A percentile compares a stretch with the other conserved stretches of the same genome.
Conservation (phyloP, 2,797 vertebrate genomes). For the Agapornis canus region DNA sequence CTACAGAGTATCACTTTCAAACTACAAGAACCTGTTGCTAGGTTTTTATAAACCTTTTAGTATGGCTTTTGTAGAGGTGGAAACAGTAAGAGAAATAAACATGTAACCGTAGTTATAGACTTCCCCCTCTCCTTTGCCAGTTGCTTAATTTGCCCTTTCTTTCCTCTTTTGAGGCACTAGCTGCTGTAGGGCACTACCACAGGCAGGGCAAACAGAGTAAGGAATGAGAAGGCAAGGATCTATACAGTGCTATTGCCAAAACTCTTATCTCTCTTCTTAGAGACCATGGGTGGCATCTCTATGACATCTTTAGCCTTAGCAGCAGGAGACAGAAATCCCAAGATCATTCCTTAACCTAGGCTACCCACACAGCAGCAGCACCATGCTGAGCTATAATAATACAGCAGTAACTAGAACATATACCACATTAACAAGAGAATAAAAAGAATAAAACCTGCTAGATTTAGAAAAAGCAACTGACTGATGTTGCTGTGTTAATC, state of each 20-base stretch:
- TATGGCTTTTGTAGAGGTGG: not conserved
- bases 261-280: slow-evolving; percentile 44
- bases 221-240: not conserved
- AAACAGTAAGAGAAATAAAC: not conserved
- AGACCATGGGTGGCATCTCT: slow-evolving; percentile 60
- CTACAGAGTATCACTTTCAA: not conserved
- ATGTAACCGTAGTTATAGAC: not conserved
- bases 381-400: slow-evolving; percentile 69
- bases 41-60: not conserved
- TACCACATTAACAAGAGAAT: slow-evolving; percentile 69
- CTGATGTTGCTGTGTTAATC: slow-evolving; percentile 42
- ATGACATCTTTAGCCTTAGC: slow-evolving; percentile 66
- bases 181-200: not conserved
- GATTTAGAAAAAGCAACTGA: slow-evolving; percentile 45
- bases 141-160: not conserved
- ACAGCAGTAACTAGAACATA: slow-evolving; percentile 65
- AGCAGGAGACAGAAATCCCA: slow-evolving; percentile 68
- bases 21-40: not conserved
- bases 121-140: not conserved
- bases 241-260: not conserved
- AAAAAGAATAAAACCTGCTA: slow-evolving; percentile 60
- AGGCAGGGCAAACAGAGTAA: not conserved
- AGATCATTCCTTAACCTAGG: slow-evolving; percentile 34
- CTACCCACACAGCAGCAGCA: slow-evolving; percentile 58
- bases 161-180: not conserved